phyloP scores from a whole-genome alignment of 1,140 invertebrate species.

The Nephotettix cincticeps region DNA sequence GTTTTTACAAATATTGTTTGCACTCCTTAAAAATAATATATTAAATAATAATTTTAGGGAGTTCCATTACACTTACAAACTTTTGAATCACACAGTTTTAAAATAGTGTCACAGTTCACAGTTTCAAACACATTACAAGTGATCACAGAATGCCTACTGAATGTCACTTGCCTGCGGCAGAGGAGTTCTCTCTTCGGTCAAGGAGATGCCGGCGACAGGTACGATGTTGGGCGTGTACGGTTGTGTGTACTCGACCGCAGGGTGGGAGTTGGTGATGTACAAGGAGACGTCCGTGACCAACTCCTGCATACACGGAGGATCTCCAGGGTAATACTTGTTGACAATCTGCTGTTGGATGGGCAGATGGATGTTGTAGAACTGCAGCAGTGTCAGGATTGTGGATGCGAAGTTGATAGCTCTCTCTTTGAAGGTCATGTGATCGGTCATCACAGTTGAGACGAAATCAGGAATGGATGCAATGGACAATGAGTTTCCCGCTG shows the following conservation, averaged over 20 bases:
- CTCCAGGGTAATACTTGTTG: neutral
- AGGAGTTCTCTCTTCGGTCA: neutral
- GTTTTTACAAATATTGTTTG: no score
- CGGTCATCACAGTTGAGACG: slow-evolving; percentile 48
- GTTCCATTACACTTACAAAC: no score
- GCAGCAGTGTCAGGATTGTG: neutral
- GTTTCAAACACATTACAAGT: no score
- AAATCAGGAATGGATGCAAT: slow-evolving; percentile 53
- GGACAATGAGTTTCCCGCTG: neutral
- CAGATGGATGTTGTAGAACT: neutral
- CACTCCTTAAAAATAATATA: no score
- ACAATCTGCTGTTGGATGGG: neutral
- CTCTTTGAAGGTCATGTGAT: slow-evolving; percentile 54
- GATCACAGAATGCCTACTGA: no score
- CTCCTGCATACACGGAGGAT: slow-evolving; percentile 36
- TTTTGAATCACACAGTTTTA: no score
- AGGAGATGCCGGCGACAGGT: neutral
- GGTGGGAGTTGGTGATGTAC: slow-evolving; percentile 47
- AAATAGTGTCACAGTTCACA: no score
- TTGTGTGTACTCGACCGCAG: neutral
- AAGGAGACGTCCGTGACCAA: slow-evolving; percentile 43
- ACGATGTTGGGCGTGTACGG: neutral
- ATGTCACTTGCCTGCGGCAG: neutral
- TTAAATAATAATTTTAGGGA: no score
- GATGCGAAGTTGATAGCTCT: slow-evolving; percentile 50